Base-by-base conservation (phyloP, 2,113 vertebrate species). In the Variabilichromis moorii region DNA sequence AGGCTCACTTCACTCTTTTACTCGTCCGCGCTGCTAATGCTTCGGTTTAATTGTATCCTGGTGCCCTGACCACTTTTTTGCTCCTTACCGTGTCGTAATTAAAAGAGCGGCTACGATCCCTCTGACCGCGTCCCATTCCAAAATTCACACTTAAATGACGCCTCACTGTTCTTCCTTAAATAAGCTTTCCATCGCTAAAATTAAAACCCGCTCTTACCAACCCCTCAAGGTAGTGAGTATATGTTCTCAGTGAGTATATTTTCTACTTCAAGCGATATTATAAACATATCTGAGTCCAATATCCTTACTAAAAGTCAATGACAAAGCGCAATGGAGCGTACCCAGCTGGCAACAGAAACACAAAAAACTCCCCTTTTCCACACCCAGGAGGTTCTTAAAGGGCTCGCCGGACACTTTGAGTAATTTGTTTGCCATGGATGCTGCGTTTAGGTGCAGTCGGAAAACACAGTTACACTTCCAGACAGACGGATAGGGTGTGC, bases 381-480 rank as follows among this genome's bases (percentile, higher is more conserved):
- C 93, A 93, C 92, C 93, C 94, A 92, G 87, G 81, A 87, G 63
- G n/a, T 45, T 92, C 94, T 96, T 95, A 95, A 96, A 96, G 95
- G 92, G 84, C 78, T 88, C 26, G 87, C 86, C 19, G 71, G 73
- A 35, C 86, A 78, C 12, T 40, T 7, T 8, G n/a, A 28, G 17
- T 10, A 37, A 31, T 16, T 17, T 51, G 79, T 83, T 68, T 76
- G 17, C 31, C 21, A 3, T 59, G 8, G 7, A 26, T 66, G 81
- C 5, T 40, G 86, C 89, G 1, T 91, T 93, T 84, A 90, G 0
- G 28, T 4, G 1, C 73, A 19, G 63, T 42, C 17, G 28, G 35
- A 54, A 71, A 83, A 35, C 4, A 26, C 13, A 21, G 0, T 7
- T 1, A 76, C 40, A 33, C 45, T 47, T 16, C 76, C 11, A 35